Evolutionary conservation across 2,113 vertebrate species (phyloP).

Genomic region (Ptilonorhynchus violaceus): DNA sequence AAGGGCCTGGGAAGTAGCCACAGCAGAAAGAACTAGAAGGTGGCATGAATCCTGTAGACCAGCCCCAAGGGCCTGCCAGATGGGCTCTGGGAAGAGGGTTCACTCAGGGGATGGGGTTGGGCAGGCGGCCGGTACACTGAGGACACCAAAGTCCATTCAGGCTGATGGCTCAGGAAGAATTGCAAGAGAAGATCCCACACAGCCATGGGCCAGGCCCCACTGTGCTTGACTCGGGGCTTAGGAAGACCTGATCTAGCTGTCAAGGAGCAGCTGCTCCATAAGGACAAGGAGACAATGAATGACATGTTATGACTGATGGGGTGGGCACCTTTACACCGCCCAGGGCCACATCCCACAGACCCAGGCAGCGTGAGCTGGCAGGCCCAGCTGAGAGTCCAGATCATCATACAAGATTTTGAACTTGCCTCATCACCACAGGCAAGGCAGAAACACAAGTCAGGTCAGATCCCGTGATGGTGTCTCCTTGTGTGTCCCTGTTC

Average conservation of each 20-base stretch:
- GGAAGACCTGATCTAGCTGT: neutral
- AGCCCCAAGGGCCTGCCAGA: neutral
- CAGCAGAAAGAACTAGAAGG: neutral
- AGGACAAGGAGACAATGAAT: neutral
- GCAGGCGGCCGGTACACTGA: neutral
- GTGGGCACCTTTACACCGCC: neutral
- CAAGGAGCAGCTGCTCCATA: neutral
- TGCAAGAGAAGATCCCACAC: neutral
- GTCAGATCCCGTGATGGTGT: neutral
- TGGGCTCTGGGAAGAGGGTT: neutral
- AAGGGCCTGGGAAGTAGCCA: neutral
- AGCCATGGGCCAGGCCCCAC: neutral
- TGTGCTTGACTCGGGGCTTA: neutral
- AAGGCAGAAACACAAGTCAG: neutral
- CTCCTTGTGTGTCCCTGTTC: neutral
- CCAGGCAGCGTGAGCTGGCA: neutral
- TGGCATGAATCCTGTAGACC: neutral
- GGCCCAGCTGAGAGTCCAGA: neutral
- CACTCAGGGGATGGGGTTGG: neutral
- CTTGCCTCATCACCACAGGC: neutral
- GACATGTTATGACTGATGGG: neutral
- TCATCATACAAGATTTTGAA: neutral
- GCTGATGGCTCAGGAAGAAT: neutral
- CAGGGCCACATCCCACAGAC: accelerated
- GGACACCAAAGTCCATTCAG: neutral